Base-by-base conservation (phyloP, 2,888 invertebrate species). In the Rhingia campestris region DNA sequence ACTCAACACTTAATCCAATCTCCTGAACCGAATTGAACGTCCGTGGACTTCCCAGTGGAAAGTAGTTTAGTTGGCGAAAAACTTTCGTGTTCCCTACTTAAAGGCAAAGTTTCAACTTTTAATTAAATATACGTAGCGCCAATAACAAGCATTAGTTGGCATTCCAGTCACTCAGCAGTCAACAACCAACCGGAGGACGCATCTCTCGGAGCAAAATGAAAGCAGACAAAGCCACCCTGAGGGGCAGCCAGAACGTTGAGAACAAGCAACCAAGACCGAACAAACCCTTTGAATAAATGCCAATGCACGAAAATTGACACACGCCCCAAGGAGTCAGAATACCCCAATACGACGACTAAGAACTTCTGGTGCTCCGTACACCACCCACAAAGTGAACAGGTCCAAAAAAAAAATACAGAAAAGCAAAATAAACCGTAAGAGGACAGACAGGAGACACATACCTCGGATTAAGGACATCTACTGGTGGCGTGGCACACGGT, bases 141-240 rank as follows among this genome's bases (percentile, higher is more conserved):
- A 80, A 80, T 84, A 84, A 80, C 79, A 84, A 84, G 84, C 70
- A 80, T 84, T 84, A 84, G 74, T 84, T 84, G 84, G 84, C 84
- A 84, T 84, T 84, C 84, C 74, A 80, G 79, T 84, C 80, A 84
- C 80, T 84, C 84, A 84, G 74, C 74, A 84, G 84, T 84, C 79
- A 75, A 64, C 79, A 74, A 43, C 73, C 59, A 79, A 73, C 45
- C 64, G 39, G 58, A 54, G 22, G 47, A 53, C 43, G 37, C 37
- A 64, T 22, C 6, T 9, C 56, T 45, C 6, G 12, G 6, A 7
- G 33, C 47, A 9, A 56, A 47, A 49, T 45, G 33, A 67, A 54
- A 67, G 61, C 12, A 53, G 33, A 58, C 59, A 70, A 56, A 66
- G 61, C 45, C 61, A 54, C 6, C 39, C 43, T 35, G 53, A 10